phyloP scores from a whole-genome alignment of 2,888 invertebrate genomes.

The Pollenia amentaria region DNA sequence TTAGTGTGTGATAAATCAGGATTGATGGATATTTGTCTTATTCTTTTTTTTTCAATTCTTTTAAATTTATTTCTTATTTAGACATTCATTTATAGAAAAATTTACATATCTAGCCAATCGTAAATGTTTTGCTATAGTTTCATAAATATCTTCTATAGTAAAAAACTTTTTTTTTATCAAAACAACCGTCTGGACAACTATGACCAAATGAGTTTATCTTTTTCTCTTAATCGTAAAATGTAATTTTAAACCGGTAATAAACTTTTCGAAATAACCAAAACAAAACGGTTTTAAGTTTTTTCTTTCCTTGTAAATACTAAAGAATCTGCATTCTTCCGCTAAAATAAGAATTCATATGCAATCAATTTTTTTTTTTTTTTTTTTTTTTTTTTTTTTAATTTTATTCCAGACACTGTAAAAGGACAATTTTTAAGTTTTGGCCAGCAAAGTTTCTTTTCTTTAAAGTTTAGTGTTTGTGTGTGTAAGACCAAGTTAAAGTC shows the following conservation, averaged over 20 bases:
- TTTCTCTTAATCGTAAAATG: conserved; percentile 61
- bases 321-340: not conserved
- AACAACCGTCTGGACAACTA: conserved; percentile 27
- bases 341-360: conserved; percentile 27
- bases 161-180: not conserved
- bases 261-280: conserved; percentile 64
- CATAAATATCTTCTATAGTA: not conserved
- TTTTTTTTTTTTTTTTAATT: not conserved
- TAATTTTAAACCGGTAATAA: conserved; percentile 75
- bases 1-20: too few relatives aligned
- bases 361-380: conserved; percentile 7
- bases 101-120: conserved; percentile 8
- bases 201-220: conserved; percentile 69
- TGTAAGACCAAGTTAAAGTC: conserved; percentile 19
- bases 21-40: too few relatives aligned
- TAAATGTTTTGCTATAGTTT: not conserved
- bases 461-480: not conserved
- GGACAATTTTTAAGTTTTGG: conserved; percentile 39
- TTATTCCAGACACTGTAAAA: conserved; percentile 22
- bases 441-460: conserved; percentile 14
- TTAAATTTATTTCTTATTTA: not conserved
- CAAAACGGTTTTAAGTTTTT: conserved; percentile 53
- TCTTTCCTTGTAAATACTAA: not conserved
- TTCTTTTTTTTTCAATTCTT: too few relatives aligned
- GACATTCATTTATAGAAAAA: conserved; percentile 18